Base-by-base conservation (phyloP, 2,113 vertebrate genomes). In the Prolemur simus region DNA sequence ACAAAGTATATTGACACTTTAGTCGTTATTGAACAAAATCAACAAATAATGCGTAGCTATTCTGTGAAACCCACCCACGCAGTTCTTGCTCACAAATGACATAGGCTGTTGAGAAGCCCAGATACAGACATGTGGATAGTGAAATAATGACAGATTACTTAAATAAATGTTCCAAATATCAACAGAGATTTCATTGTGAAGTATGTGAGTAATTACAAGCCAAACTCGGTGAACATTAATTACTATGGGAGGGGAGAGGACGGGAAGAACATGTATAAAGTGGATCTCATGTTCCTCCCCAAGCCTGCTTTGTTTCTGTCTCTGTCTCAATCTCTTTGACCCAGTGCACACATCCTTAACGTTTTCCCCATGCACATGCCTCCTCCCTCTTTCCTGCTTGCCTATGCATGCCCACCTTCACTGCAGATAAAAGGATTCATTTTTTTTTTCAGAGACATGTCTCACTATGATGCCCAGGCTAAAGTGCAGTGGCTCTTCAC, bases 11-110 rank as follows among this genome's bases (percentile, higher is more conserved):
- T 92, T 95, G 92, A 90, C 60, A 87, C 47, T 82, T 94, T 14
- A 85, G 74, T 93, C 52, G 60, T 45, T 95, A 91, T 81, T 64
- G 32, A 97, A 84, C 14, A n/a, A 94, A 92, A 95, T 96, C 54
- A 73, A 69, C 92, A 96, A 69, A 92, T 93, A 96, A 87, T 29
- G 77, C 93, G 81, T 68, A 42, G 37, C 47, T 58, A 18, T 78
- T 83, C 69, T 69, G 21, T 94, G 90, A 89, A 83, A 84, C 71
- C 7, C 58, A 95, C 90, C 60, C 63, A 96, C 87, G 25, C 17
- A n/a, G 49, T 83, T 96, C 73, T 93, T 89, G 94, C 37, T 87
- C 7, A 4, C 34, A 76, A 89, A 77, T 18, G 10, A 47, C 66
- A 20, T 32, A 80, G 52, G 23, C 56, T 96, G 34, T 71, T 60